These are phyloP conservation scores for Glareola pratincola DNA, from an alignment of 2,113 vertebrate genomes.

Conservation along the genomic window DNA sequence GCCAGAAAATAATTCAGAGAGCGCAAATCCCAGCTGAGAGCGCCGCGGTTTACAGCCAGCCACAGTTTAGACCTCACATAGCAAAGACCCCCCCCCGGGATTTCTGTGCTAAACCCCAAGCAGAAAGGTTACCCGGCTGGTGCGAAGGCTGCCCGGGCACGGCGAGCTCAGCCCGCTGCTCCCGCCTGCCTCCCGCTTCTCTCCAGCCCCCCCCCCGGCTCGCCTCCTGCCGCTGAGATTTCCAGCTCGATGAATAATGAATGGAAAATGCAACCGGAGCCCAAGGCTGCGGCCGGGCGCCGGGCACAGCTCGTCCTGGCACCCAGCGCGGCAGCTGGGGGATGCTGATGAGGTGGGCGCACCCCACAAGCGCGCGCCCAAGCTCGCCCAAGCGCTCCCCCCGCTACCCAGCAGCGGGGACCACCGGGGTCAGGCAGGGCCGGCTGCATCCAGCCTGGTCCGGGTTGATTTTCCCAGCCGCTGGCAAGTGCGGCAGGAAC, in stretches of 20 bases:
- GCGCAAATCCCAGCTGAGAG: rapidly evolving
- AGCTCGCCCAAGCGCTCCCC: rapidly evolving
- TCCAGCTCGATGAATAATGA: constrained; percentile 64
- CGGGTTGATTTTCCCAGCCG: rapidly evolving
- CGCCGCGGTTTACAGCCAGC: neutral
- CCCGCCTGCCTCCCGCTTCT: neutral
- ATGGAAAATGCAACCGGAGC: constrained; percentile 53
- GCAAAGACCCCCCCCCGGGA: neutral
- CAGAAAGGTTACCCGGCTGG: neutral
- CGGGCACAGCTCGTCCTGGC: constrained; percentile 45
- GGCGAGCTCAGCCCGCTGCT: neutral
- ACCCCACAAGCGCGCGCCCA: neutral
- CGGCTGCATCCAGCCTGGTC: neutral
- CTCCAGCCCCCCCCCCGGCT: neutral
- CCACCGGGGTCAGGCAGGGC: neutral
- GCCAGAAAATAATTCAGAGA: neutral
- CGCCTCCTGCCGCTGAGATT: constrained; percentile 32
- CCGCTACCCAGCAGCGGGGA: neutral
- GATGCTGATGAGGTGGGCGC: neutral
- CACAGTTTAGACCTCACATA: rapidly evolving
- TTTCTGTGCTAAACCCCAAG: neutral
- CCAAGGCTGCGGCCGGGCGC: neutral
- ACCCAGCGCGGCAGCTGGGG: neutral
- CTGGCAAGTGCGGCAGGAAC: rapidly evolving
- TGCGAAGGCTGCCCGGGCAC: neutral